These are phyloP conservation scores for Acyrthosiphon pisum DNA, from an alignment of 1,140 invertebrate species.

Conservation along the genomic window DNA sequence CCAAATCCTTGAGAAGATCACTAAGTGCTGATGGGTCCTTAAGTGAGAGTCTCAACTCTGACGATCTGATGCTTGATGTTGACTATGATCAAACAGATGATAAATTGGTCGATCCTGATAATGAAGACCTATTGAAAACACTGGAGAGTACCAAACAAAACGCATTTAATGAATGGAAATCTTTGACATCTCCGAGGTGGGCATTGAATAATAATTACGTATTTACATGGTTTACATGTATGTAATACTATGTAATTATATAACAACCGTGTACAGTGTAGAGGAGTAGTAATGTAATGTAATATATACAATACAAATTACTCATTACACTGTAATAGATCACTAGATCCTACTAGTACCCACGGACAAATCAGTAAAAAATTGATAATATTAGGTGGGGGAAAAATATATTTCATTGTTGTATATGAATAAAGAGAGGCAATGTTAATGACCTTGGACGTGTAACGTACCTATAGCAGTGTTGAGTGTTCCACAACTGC, in stretches of 20 bases:
- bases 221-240: background rate
- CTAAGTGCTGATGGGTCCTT: constrained; percentile 41
- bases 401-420: constrained; percentile 45
- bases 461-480: background rate
- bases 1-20: constrained; percentile 44
- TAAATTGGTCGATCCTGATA: background rate
- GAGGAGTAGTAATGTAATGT: background rate
- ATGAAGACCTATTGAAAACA: constrained; percentile 27
- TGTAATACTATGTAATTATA: background rate
- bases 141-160: constrained; percentile 33
- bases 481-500: background rate
- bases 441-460: constrained; percentile 56
- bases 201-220: constrained; percentile 10
- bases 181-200: background rate
- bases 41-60: constrained; percentile 50
- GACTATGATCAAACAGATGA: constrained; percentile 20
- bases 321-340: too few species aligned
- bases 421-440: constrained; percentile 23
- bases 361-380: background rate
- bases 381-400: constrained; percentile 11
- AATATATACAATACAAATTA: too few species aligned
- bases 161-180: constrained; percentile 11
- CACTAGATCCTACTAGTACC: too few species aligned
- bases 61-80: constrained; percentile 48
- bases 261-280: background rate